Percentiles rank a stretch among this genome's conserved stretches.
These are phyloP conservation scores for Harlomillsia oculata DNA, from an alignment of 1,140 invertebrate species.

Conservation along the genomic window DNA sequence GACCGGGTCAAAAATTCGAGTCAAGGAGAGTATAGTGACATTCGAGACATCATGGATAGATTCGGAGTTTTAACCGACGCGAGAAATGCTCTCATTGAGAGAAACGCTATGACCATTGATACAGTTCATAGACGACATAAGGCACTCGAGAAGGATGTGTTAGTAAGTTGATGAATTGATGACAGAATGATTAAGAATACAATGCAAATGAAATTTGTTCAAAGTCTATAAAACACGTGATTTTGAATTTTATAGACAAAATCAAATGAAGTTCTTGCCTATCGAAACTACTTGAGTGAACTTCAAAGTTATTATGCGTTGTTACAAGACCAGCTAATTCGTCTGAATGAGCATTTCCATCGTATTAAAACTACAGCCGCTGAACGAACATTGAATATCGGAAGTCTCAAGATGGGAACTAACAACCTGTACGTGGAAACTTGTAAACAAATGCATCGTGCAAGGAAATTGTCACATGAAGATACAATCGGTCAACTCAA, in stretches of 20 bases:
- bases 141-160: constrained; percentile 11
- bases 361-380: constrained; percentile 35
- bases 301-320: constrained; percentile 16
- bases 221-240: not conserved
- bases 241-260: constrained; percentile 11
- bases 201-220: not conserved
- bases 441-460: constrained; percentile 21
- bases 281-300: constrained; percentile 33
- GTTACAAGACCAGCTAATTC: constrained; percentile 6
- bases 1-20: constrained; percentile 19
- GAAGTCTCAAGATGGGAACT: constrained; percentile 34
- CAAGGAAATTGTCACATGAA: too few relatives aligned
- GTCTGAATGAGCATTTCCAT: constrained; percentile 22
- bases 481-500: constrained; percentile 27
- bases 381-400: constrained; percentile 28
- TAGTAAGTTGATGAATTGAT: constrained; percentile 5
- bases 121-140: constrained; percentile 13
- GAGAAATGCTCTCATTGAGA: constrained; percentile 1
- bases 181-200: not conserved
- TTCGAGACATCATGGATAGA: constrained; percentile 31
- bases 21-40: constrained; percentile 29
- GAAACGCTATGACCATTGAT: constrained; percentile 12
- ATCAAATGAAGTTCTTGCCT: constrained; percentile 23
- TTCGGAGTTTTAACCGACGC: constrained; percentile 23
- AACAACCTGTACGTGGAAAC: constrained; percentile 28